These are phyloP conservation scores for Metallyticus violacea DNA, from an alignment of 2,888 invertebrate species.

Conservation along the genomic window DNA sequence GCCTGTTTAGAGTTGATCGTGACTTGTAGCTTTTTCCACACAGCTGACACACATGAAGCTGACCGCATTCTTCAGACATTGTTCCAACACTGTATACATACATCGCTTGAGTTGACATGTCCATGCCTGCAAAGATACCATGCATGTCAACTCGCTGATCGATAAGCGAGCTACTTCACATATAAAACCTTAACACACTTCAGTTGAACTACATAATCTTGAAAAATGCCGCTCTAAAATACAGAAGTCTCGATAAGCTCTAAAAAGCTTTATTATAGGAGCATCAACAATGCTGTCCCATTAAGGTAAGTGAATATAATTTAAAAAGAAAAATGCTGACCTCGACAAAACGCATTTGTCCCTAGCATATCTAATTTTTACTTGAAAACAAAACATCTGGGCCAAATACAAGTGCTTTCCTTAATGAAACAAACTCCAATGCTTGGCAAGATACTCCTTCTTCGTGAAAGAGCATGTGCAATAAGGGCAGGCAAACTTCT, in stretches of 20 bases:
- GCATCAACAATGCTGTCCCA: neutral
- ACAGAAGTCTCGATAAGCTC: neutral
- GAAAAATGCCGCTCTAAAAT: neutral
- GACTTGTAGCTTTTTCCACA: conserved; percentile 40
- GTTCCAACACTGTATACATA: conserved; percentile 17
- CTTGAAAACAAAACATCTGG: neutral
- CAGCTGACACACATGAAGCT: conserved; percentile 52
- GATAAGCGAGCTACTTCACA: neutral
- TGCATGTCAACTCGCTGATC: neutral
- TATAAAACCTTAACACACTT: neutral
- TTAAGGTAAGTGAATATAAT: neutral
- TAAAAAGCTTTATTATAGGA: neutral
- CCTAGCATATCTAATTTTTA: neutral
- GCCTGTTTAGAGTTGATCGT: conserved; percentile 38
- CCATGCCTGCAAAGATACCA: conserved; percentile 19
- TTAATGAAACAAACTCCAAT: conserved; percentile 5
- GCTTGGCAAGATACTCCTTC: conserved; percentile 12
- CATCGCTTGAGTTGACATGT: neutral
- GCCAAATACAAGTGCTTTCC: neutral
- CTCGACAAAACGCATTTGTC: neutral
- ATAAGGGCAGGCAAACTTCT: conserved; percentile 16
- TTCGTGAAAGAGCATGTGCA: neutral
- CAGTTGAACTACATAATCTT: neutral
- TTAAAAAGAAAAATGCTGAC: neutral
- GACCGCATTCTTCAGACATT: conserved; percentile 1